Percentiles rank a stretch among this genome's conserved stretches.
Conservation (phyloP, 23 tunicate species). For the Halocynthia aurantium region DNA sequence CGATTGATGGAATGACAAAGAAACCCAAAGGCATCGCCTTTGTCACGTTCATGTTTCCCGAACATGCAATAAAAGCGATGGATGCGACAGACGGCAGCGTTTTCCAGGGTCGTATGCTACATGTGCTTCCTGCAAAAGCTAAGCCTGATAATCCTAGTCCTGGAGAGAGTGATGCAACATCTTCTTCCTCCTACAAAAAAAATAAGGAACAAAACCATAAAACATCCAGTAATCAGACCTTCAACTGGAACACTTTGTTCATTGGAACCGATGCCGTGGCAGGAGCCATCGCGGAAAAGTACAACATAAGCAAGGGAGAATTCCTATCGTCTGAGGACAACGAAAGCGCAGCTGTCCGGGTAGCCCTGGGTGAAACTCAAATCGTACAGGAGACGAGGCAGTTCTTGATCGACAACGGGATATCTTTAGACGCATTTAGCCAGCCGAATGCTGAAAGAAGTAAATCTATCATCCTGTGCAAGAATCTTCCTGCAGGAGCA, state of each 20-base stretch:
- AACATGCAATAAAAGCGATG: constrained; percentile 62
- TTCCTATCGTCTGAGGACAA: constrained; percentile 33
- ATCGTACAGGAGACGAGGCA: constrained; percentile 80
- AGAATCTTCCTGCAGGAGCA: constrained; percentile 82
- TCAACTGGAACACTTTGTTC: constrained; percentile 91
- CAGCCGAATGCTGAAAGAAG: constrained; percentile 78
- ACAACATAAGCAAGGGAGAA: constrained; percentile 36
- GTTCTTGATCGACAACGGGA: constrained; percentile 67
- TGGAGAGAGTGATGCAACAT: constrained; percentile 6
- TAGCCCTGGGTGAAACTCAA: constrained; percentile 93
- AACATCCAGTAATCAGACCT: constrained; percentile 45
- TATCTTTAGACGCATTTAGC: constrained; percentile 64
- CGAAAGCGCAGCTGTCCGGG: constrained; percentile 77
- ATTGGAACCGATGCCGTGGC: constrained; percentile 88
- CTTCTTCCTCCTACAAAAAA: constrained; percentile 39
- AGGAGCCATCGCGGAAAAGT: constrained; percentile 75
- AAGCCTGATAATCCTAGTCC: constrained; percentile 8
- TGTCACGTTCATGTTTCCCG: constrained; percentile 71
- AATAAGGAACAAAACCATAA: constrained; percentile 40
- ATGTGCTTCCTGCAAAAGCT: constrained; percentile 70
- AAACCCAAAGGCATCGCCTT: constrained; percentile 76
- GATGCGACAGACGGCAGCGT: constrained; percentile 66
- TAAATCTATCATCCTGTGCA: constrained; percentile 76
- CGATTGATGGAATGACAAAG: constrained; percentile 41
- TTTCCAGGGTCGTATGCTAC: constrained; percentile 91